Conservation (phyloP, 1,140 invertebrate species). For the Scylla paramamosain region DNA sequence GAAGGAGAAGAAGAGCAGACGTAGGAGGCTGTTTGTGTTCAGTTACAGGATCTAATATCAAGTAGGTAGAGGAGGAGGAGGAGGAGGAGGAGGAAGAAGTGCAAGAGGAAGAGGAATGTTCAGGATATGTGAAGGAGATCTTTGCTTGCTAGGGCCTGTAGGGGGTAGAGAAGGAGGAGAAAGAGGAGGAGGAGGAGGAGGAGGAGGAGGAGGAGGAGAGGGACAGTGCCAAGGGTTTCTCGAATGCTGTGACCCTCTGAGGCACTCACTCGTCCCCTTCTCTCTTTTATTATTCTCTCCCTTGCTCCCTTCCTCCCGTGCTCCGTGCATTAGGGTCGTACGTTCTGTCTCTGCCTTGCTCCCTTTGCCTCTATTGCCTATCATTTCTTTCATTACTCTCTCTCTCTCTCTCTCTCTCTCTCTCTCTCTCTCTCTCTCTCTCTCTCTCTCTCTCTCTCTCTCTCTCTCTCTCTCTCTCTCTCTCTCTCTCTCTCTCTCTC, state of each 20-base stretch:
- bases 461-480: not conserved
- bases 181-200: slow-evolving; percentile 1
- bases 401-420: not conserved
- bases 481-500: not conserved
- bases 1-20: no score
- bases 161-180: not conserved
- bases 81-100: no score
- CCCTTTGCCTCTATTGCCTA: not conserved
- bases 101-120: no score
- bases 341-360: not conserved
- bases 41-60: no score
- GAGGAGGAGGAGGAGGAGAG: slow-evolving; percentile 2
- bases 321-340: not conserved
- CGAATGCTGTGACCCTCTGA: not conserved
- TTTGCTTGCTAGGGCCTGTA: not conserved
- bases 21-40: no score
- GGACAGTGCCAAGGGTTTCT: not conserved
- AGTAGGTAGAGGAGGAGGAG: no score
- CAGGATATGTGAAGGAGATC: no score
- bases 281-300: slow-evolving; percentile 6
- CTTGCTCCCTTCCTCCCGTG: not conserved
- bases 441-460: not conserved
- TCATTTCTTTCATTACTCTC: not conserved
- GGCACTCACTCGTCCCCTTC: slow-evolving; percentile 1
- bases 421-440: not conserved